phyloP scores from a whole-genome alignment of 2,113 vertebrate species.

The Guaruba guarouba region DNA sequence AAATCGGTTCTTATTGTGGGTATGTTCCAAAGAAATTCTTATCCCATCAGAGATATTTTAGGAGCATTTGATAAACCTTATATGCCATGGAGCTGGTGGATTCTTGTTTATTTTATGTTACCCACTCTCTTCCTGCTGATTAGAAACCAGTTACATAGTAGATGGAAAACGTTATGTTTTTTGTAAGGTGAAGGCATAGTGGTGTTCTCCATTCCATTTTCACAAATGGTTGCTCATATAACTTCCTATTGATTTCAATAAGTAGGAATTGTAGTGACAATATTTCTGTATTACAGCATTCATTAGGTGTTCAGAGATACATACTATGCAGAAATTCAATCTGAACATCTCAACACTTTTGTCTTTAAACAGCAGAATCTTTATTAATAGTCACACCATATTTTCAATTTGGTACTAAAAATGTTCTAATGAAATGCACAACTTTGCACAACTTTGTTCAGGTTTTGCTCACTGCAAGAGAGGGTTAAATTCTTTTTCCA shows the following conservation, averaged over 20 bases:
- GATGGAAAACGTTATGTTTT: neutral
- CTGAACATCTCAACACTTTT: neutral
- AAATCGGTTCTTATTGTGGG: neutral
- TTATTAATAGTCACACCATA: neutral
- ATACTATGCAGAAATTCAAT: neutral
- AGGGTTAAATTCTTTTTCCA: neutral
- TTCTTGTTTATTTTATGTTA: neutral
- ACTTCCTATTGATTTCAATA: neutral
- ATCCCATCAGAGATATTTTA: neutral
- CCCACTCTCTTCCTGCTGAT: neutral
- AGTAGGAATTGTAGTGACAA: neutral
- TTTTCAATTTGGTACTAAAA: neutral
- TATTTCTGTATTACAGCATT: neutral
- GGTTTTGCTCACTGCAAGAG: neutral
- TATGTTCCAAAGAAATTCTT: slow-evolving; percentile 1
- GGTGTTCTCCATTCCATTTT: neutral
- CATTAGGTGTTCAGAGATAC: neutral
- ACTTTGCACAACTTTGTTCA: neutral
- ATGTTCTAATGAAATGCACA: neutral
- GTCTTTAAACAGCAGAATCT: neutral
- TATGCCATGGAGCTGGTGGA: neutral
- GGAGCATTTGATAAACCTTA: neutral
- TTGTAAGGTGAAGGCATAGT: neutral
- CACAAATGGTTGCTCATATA: neutral
- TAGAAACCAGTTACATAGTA: neutral